phyloP scores from a whole-genome alignment of 2,888 invertebrate species.

The Incurvaria masculella region DNA sequence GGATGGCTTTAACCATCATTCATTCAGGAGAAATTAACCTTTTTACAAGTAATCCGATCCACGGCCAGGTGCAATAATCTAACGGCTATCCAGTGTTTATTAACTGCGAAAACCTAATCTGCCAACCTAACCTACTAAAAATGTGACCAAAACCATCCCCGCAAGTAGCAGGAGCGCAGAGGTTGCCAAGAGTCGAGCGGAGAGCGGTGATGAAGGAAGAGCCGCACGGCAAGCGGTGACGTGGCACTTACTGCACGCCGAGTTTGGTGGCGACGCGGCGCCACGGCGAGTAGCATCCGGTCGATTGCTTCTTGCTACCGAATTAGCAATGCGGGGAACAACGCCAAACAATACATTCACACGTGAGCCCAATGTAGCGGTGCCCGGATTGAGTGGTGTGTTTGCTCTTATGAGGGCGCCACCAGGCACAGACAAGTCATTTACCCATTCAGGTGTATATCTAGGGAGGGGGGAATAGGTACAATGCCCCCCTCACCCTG shows the following conservation, averaged over 20 bases:
- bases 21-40: too few species aligned
- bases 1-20: too few species aligned
- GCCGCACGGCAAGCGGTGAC: background rate
- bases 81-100: too few species aligned
- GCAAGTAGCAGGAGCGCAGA: constrained; percentile 21
- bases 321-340: background rate
- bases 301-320: constrained; percentile 64
- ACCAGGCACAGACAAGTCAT: too few species aligned
- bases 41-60: too few species aligned
- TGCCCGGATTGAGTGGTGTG: background rate
- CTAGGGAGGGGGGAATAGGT: too few species aligned
- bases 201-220: background rate
- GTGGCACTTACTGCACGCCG: constrained; percentile 88
- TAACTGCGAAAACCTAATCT: too few species aligned
- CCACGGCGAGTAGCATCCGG: constrained; percentile 87
- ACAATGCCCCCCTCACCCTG: too few species aligned
- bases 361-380: background rate
- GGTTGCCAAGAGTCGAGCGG: background rate
- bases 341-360: background rate
- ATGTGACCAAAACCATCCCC: constrained; percentile 8
- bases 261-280: constrained; percentile 91
- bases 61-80: too few species aligned
- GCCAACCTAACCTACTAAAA: too few species aligned
- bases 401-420: too few species aligned
- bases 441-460: too few species aligned